These are phyloP conservation scores for Actinia tenebrosa DNA, from an alignment of 64 coral and sea anemone species.

Conservation along the genomic window DNA sequence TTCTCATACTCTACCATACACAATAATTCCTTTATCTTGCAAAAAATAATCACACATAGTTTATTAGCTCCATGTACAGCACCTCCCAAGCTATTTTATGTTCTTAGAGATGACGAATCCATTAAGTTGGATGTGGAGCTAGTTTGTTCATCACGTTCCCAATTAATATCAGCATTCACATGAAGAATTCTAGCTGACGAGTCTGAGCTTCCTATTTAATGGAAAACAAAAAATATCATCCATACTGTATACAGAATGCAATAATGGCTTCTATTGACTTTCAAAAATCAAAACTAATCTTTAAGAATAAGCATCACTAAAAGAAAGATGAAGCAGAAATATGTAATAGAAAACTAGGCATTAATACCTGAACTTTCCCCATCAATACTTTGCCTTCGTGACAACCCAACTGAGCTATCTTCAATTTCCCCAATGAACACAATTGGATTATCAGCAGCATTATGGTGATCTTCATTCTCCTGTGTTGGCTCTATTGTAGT, in stretches of 20 bases:
- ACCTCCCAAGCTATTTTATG: not conserved
- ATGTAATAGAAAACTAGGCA: too few species aligned
- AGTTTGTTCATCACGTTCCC: slow-evolving; percentile 71
- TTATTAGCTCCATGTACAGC: not conserved
- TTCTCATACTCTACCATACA: not conserved
- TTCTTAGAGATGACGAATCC: slow-evolving; percentile 5
- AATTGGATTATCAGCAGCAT: slow-evolving; percentile 68
- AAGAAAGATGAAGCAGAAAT: too few species aligned
- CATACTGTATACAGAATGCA: too few species aligned
- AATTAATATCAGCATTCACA: slow-evolving; percentile 79
- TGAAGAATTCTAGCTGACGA: slow-evolving; percentile 55
- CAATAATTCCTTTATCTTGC: not conserved
- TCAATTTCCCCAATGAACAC: slow-evolving; percentile 61
- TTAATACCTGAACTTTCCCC: slow-evolving; percentile 23
- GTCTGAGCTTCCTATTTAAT: slow-evolving; percentile 32
- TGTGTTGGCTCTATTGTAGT: slow-evolving; percentile 37
- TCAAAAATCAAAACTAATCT: too few species aligned
- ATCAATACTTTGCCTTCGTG: not conserved
- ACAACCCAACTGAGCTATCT: slow-evolving; percentile 19
- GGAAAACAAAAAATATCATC: not conserved
- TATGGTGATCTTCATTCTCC: slow-evolving; percentile 71
- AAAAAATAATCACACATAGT: not conserved
- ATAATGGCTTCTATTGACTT: too few species aligned
- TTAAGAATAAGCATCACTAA: too few species aligned
- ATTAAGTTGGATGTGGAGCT: slow-evolving; percentile 82